Conservation (phyloP, 1,140 invertebrate species). For the Phymastichus coffea region DNA sequence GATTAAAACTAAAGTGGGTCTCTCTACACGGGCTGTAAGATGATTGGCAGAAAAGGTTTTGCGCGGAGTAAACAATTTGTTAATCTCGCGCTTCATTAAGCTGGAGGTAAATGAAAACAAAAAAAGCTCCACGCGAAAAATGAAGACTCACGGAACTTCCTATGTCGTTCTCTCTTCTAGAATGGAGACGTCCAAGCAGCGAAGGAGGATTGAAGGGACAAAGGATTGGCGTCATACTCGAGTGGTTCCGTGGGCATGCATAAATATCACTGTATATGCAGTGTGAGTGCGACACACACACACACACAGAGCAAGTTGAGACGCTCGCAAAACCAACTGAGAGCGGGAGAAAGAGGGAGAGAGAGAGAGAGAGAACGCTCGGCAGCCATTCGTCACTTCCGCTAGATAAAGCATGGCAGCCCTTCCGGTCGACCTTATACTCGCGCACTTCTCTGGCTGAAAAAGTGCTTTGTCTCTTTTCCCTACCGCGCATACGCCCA, state of each 20-base stretch:
- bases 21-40: no score
- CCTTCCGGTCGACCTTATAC: slow-evolving; percentile 31
- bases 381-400: slow-evolving; percentile 47
- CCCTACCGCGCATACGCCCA: not conserved
- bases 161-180: not conserved
- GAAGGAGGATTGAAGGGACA: slow-evolving; percentile 17
- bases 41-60: no score
- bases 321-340: not conserved
- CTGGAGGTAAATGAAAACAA: not conserved
- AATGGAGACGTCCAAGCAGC: slow-evolving; percentile 18
- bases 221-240: slow-evolving; percentile 23
- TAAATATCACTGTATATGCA: not conserved
- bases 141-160: not conserved
- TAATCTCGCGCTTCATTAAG: slow-evolving; percentile 22
- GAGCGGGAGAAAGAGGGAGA: slow-evolving; percentile 26
- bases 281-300: not conserved
- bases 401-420: slow-evolving; percentile 43
- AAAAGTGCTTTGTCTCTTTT: slow-evolving; percentile 33
- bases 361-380: slow-evolving; percentile 14
- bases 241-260: not conserved
- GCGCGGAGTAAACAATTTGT: slow-evolving; percentile 13
- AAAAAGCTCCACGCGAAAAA: not conserved
- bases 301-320: not conserved
- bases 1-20: no score
- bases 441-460: slow-evolving; percentile 1